Conservation (phyloP, 2,888 invertebrate species). For the Acanthopleura granulata region DNA sequence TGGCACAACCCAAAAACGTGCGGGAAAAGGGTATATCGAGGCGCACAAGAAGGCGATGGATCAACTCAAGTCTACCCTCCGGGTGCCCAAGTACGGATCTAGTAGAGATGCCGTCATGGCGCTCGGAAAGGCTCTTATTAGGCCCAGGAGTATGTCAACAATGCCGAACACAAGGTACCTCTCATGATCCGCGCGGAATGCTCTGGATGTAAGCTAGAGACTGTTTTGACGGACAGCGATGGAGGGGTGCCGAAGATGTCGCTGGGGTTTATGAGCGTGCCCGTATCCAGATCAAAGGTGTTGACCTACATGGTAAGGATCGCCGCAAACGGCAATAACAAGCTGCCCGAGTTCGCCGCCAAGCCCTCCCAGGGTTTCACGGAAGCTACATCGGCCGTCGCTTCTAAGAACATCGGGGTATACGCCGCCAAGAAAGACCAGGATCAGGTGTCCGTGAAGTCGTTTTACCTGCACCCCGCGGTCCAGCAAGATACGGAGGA, state of each 20-base stretch:
- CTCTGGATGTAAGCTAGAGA: background rate
- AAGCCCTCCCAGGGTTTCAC: background rate
- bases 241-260: background rate
- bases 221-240: background rate
- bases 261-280: background rate
- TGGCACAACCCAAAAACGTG: background rate
- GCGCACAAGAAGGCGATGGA: slow-evolving; percentile 3
- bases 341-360: background rate
- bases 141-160: background rate
- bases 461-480: background rate
- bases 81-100: background rate
- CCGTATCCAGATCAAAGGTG: background rate
- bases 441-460: background rate
- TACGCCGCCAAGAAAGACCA: background rate
- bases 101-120: background rate
- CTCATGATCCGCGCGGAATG: background rate
- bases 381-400: background rate
- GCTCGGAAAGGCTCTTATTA: background rate
- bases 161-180: background rate
- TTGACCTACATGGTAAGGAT: background rate
- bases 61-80: background rate
- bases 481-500: background rate
- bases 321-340: background rate
- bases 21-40: background rate
- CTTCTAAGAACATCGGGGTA: background rate